Base-by-base conservation (phyloP, 1,140 invertebrate genomes). In the Microplitis demolitor region DNA sequence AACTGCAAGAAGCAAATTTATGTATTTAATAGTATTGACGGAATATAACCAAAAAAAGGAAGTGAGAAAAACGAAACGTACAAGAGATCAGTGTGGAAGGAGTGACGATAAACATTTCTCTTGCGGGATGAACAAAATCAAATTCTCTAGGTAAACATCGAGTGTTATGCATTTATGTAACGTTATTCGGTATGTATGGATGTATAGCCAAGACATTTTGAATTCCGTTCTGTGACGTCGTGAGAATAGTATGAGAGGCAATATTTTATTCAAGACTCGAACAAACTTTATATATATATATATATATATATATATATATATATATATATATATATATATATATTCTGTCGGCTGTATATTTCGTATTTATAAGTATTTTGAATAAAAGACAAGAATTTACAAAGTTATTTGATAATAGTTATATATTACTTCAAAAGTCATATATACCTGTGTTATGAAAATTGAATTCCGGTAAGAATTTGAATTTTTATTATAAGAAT, bases 161-260 rank as follows among this genome's bases (percentile, higher is more conserved):
- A 67, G 66, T 16, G 66, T 54, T 67, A 67, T 67, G 66, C 66
- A 67, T 67, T 67, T 67, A 67, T 67, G 66, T 67, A 67, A 67
- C 66, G 66, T 67, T 67, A 67, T 67, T 67, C 66, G 37, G 37
- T 45, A 45, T 45, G 11, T 45, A 45, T 45, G 39, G 5, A 45
- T 45, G 13, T 24, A 64, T 11, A 62, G 33, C 35, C 34, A 34
- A 54, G 51, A 67, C 66, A 67, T 67, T 67, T 67, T 51, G 66
- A 67, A 67, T 67, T 67, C 66, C 51, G 11, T 67, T 54, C 24
- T 33, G 31, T 67, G 66, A 67, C 66, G 51, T 62, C 14, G 66
- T 67, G 6, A 50, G 66, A 14, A 31, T 24, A 51, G 9, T 16
- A 34, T 54, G n/a, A 14, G 16, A 37, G 4, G 33, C 66, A 67